Base-by-base conservation (phyloP, 2,888 invertebrate genomes). In the Clanis bilineata region DNA sequence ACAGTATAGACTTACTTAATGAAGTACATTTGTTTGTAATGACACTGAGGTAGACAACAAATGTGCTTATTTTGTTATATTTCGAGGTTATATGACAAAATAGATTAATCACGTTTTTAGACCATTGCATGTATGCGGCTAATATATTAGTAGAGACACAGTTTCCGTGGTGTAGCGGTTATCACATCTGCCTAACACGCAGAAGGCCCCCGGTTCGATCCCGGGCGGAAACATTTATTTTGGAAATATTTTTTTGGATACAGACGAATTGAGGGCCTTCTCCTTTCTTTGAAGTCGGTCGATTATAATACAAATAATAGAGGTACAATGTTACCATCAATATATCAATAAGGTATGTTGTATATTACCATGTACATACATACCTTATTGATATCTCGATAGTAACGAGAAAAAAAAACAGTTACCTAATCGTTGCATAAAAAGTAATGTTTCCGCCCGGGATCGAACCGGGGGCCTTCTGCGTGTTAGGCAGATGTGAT, bases 151-250 rank as follows among this genome's bases (percentile, higher is more conserved):
- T 0, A 3, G 3, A 10, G 1, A 32, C 10, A 32, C 43, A 61
- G 95, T 95, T 95, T 95, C 94, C 95, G 95, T 96, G 95, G 95
- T 96, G 95, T 95, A 96, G 96, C 95, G 96, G 96, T 96, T 96
- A 96, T 96, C 96, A 96, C 96, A 95, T 95, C 96, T 95, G 96
- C 96, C 95, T 96, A 95, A 96, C 96, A 96, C 96, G 96, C 96
- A 95, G 95, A 95, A 96, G 96, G 96, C 94, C 95, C 95, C 96
- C 95, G 95, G 96, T 96, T 96, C 95, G 95, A 96, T 95, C 95
- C 95, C 95, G 95, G 95, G 95, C 95, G 95, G 94, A 95, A 95
- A 95, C 95, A 95, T 75, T 32, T 28, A 9, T 59, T 55, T 59
- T 12, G n/a, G n/a, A n/a, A 2, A 21, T n/a, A 2, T 5, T 9